These are phyloP conservation scores for Chauna torquata DNA, from an alignment of 2,113 vertebrate genomes.

Conservation along the genomic window DNA sequence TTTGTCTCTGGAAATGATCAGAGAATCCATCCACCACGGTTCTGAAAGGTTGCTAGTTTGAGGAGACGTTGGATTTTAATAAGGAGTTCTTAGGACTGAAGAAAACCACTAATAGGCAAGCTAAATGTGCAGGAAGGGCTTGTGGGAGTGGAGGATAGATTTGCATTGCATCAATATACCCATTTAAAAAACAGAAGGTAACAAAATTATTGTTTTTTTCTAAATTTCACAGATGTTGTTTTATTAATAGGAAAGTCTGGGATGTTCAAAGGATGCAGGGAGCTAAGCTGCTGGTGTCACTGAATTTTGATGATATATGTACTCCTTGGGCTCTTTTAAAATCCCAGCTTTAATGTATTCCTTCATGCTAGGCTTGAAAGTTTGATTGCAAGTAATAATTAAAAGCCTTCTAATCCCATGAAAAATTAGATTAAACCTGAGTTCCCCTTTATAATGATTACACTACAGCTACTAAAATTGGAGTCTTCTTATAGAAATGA, in stretches of 20 bases:
- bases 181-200: not conserved
- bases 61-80: not conserved
- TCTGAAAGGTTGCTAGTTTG: not conserved
- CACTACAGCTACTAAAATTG: not conserved
- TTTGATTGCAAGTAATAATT: constrained; percentile 26
- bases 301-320: constrained; percentile 39
- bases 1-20: not conserved
- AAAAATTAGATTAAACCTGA: not conserved
- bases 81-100: not conserved
- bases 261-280: constrained; percentile 22
- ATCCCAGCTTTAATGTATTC: constrained; percentile 57
- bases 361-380: constrained; percentile 21
- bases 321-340: constrained; percentile 42
- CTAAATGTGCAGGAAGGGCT: not conserved
- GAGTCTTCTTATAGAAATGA: not conserved
- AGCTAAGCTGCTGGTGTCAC: not conserved
- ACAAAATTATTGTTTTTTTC: constrained; percentile 16
- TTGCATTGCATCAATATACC: not conserved
- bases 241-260: not conserved
- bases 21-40: not conserved
- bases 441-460: not conserved
- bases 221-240: not conserved
- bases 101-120: not conserved
- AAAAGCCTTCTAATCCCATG: constrained; percentile 12
- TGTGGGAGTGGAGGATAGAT: not conserved